Evolutionary conservation across 2,797 vertebrate genomes (phyloP).

Genomic region (Malurus leucopterus): DNA sequence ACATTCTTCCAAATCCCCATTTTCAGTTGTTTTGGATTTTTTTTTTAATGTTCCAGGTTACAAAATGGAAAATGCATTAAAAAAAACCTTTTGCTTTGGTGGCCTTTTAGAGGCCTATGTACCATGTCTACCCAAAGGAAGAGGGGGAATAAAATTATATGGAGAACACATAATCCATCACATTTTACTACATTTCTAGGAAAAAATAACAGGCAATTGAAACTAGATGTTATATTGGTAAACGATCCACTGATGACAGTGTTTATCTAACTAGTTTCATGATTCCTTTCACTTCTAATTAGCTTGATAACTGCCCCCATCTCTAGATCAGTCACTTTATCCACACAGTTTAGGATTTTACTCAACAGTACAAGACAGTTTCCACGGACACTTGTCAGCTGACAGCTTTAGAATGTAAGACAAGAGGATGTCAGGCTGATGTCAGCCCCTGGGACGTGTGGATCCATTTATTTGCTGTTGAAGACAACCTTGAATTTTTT

Average conservation of each 20-base stretch:
- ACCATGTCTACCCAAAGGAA: neutral
- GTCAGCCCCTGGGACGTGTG: neutral
- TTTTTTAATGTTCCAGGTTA: neutral
- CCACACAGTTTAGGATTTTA: neutral
- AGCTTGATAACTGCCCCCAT: neutral
- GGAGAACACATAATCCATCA: neutral
- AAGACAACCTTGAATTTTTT: neutral
- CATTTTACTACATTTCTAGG: neutral
- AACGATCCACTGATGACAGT: neutral
- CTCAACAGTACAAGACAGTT: neutral
- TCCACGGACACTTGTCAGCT: neutral
- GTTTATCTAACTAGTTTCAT: neutral
- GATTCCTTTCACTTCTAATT: neutral
- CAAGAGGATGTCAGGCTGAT: neutral
- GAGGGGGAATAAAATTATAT: neutral
- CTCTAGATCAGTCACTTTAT: neutral
- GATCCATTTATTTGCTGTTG: neutral
- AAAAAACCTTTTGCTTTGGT: rapidly evolving
- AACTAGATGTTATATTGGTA: neutral
- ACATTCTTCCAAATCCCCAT: neutral
- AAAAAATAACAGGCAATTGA: neutral
- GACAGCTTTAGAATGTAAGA: neutral
- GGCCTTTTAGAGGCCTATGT: neutral
- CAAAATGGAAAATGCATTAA: neutral
- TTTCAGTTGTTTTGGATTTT: neutral